Evolutionary conservation across 1,140 invertebrate species (phyloP).

Genomic region (Glomeris maerens): DNA sequence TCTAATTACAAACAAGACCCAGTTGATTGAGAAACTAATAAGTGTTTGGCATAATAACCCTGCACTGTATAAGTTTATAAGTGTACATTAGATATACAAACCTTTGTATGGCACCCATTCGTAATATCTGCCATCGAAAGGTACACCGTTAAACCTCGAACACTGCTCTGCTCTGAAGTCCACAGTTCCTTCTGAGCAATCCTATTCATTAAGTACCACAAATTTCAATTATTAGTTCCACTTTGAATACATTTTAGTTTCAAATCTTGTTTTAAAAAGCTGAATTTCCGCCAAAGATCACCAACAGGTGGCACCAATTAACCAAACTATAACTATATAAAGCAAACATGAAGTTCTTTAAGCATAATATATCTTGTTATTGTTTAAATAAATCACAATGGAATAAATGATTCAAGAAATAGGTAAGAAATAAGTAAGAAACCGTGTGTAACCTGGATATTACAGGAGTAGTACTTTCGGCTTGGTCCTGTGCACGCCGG

Average conservation of each 20-base stretch:
- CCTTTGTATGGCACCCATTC: conserved; percentile 42
- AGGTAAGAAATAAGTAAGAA: no score
- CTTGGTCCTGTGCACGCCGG: conserved; percentile 53
- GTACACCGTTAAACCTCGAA: conserved; percentile 53
- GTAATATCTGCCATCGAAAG: conserved; percentile 59
- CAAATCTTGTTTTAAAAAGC: neutral
- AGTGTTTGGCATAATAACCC: no score
- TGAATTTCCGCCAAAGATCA: neutral
- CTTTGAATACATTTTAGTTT: neutral
- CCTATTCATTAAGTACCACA: conserved; percentile 32
- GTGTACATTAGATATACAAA: no score
- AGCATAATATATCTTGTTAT: no score
- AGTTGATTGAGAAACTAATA: no score
- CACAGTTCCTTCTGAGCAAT: conserved; percentile 54
- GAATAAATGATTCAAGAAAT: no score
- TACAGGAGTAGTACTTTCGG: conserved; percentile 75
- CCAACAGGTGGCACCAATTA: neutral
- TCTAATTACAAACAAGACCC: no score
- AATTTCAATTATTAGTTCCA: neutral
- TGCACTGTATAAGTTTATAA: conserved; percentile 15
- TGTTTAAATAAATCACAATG: no score
- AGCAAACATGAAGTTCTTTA: no score
- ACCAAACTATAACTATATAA: neutral
- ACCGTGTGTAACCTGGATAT: conserved; percentile 77
- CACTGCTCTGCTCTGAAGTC: conserved; percentile 82